phyloP scores from a whole-genome alignment of 1,140 invertebrate genomes.

The Zaprionus davidi region DNA sequence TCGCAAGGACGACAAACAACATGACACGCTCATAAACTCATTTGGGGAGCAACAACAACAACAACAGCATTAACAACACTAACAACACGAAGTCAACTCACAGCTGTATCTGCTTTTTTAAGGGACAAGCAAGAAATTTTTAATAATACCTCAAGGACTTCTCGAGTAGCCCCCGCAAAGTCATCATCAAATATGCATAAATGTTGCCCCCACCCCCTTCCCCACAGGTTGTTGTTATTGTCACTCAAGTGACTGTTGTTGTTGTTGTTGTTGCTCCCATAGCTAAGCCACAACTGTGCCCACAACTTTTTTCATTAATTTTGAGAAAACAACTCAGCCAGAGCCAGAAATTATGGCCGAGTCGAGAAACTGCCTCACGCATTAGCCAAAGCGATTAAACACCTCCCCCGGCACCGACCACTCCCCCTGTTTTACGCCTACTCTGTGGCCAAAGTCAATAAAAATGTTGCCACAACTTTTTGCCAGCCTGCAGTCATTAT shows the following conservation, averaged over 20 bases:
- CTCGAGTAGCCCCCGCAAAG: slow-evolving; percentile 19
- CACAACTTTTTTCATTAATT: slow-evolving; percentile 80
- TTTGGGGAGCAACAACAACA: slow-evolving; percentile 43
- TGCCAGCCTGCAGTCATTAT: slow-evolving; percentile 56
- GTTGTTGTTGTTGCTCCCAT: neutral
- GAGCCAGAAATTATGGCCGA: neutral
- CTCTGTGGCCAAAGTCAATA: slow-evolving; percentile 44
- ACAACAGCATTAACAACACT: slow-evolving; percentile 20
- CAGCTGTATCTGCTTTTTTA: slow-evolving; percentile 45
- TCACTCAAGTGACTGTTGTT: slow-evolving; percentile 43
- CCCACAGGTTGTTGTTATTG: slow-evolving; percentile 9
- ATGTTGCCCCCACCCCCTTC: slow-evolving; percentile 21
- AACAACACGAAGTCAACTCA: slow-evolving; percentile 36
- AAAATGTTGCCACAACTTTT: slow-evolving; percentile 73
- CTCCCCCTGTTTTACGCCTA: neutral
- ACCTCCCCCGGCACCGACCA: neutral
- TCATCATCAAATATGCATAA: slow-evolving; percentile 62
- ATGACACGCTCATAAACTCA: slow-evolving; percentile 80
- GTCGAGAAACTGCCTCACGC: slow-evolving; percentile 14
- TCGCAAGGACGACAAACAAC: slow-evolving; percentile 40
- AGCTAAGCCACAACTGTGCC: slow-evolving; percentile 37
- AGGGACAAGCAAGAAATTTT: slow-evolving; percentile 56
- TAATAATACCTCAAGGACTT: slow-evolving; percentile 78
- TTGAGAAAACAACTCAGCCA: slow-evolving; percentile 32
- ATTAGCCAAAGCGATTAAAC: slow-evolving; percentile 62